Percentiles rank a stretch among this genome's conserved stretches.
Evolutionary conservation across 2,797 vertebrate genomes (phyloP).

Genomic region (Danio jaintianensis): DNA sequence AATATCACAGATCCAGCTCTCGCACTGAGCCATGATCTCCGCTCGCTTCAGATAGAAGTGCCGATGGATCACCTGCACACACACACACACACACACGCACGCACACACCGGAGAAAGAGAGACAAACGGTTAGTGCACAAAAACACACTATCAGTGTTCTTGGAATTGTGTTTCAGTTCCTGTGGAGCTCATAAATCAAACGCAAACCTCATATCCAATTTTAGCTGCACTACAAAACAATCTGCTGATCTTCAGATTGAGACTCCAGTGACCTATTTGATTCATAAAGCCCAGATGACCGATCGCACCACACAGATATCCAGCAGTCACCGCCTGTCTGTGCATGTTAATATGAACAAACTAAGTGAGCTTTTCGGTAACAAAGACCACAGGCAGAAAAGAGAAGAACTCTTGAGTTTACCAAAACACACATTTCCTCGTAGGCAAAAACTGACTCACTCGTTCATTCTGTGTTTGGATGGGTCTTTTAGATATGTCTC

Average conservation of each 20-base stretch:
- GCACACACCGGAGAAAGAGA: not conserved
- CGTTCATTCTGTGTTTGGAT: not conserved
- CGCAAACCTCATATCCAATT: constrained; percentile 9
- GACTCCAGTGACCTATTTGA: constrained; percentile 27
- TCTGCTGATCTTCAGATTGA: constrained; percentile 4
- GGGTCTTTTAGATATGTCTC: not conserved
- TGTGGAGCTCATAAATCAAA: constrained; percentile 25
- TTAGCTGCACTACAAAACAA: constrained; percentile 19
- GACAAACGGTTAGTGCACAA: not conserved
- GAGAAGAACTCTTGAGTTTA: not conserved
- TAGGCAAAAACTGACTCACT: constrained; percentile 14
- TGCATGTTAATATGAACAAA: constrained; percentile 40
- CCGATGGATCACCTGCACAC: constrained; percentile 93
- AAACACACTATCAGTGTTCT: not conserved
- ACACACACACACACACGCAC: not conserved
- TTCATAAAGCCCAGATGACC: constrained; percentile 15
- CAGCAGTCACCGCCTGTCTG: constrained; percentile 21
- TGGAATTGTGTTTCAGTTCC: not conserved
- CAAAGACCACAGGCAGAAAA: constrained; percentile 46
- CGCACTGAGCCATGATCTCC: constrained; percentile 97
- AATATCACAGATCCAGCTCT: constrained; percentile 98
- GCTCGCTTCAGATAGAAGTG: constrained; percentile 98
- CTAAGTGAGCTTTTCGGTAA: constrained; percentile 71
- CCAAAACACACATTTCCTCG: constrained; percentile 10
- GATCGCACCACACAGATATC: constrained; percentile 8